A percentile compares a stretch with the other conserved stretches of the same genome.
These are phyloP conservation scores for Rhinichthys klamathensis DNA, from an alignment of 2,113 vertebrate genomes.

Conservation along the genomic window DNA sequence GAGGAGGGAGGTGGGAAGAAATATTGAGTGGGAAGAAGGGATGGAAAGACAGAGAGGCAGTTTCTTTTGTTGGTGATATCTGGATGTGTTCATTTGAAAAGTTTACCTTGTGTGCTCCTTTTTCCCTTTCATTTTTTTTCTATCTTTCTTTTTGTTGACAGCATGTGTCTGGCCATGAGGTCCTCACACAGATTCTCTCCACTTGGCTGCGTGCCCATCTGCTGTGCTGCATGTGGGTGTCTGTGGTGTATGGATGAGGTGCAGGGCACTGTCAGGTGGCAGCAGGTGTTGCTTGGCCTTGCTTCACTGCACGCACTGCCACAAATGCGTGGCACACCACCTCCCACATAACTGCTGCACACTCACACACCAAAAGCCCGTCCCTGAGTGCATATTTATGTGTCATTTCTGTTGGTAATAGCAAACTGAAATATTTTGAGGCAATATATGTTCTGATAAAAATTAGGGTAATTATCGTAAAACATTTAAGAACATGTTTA, in stretches of 20 bases:
- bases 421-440: neutral
- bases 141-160: conserved; percentile 41
- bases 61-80: conserved; percentile 18
- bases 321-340: conserved; percentile 28
- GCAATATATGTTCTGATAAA: neutral
- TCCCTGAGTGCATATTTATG: neutral
- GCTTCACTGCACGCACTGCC: conserved; percentile 40
- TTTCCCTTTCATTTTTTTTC: conserved; percentile 1
- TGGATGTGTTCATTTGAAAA: conserved; percentile 8
- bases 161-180: conserved; percentile 46
- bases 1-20: neutral
- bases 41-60: neutral
- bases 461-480: neutral
- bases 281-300: conserved; percentile 58
- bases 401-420: neutral
- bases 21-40: neutral
- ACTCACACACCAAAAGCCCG: neutral
- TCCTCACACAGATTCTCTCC: conserved; percentile 50
- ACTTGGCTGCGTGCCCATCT: conserved; percentile 53
- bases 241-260: conserved; percentile 34
- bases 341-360: neutral
- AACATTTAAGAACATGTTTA: neutral
- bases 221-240: conserved; percentile 43
- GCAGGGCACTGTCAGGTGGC: conserved; percentile 54
- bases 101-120: neutral